Base-by-base conservation (phyloP, 2,113 vertebrate genomes). In the Connochaetes taurinus region DNA sequence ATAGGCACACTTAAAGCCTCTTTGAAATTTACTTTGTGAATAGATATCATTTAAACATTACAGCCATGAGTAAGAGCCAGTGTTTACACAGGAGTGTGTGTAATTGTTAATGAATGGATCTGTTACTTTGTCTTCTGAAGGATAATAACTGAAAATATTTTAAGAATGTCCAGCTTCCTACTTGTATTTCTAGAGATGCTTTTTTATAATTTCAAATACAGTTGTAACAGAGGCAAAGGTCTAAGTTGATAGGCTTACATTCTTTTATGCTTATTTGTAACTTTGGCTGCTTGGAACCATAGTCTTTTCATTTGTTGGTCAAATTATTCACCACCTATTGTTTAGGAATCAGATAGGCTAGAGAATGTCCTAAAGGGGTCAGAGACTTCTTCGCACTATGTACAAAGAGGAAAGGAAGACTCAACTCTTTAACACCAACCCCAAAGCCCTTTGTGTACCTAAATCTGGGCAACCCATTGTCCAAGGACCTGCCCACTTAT, bases 341-440 rank as follows among this genome's bases (percentile, higher is more conserved):
- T 88, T 92, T 94, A 58, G 43, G 76, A 98, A 94, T 92, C 81
- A 55, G 50, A 86, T 67, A 90, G 25, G 57, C 40, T 60, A 96
- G 58, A 52, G 23, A 47, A 81, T 19, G 4, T 87, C 64, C 17
- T 92, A 87, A 90, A 80, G 13, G 45, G 25, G 21, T 91, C 36
- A 97, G 76, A 98, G 83, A 78, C 53, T 88, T 95, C 62, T 91
- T 93, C 31, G 31, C 76, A 94, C 84, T 94, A 0, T 94, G 14
- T 95, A 43, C 33, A 52, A 90, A 94, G 52, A 92, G 80, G 23
- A 97, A 95, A 96, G 76, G 86, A 97, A 97, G 25, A 83, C 40
- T 94, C 64, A 76, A 74, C 50, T 95, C 74, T 96, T 95, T 50
- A 83, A 36, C 74, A 90, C 93, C 88, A 95, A 87, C 27, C 67